These are phyloP conservation scores for Chironomus tepperi DNA, from an alignment of 1,140 invertebrate species.

Conservation along the genomic window DNA sequence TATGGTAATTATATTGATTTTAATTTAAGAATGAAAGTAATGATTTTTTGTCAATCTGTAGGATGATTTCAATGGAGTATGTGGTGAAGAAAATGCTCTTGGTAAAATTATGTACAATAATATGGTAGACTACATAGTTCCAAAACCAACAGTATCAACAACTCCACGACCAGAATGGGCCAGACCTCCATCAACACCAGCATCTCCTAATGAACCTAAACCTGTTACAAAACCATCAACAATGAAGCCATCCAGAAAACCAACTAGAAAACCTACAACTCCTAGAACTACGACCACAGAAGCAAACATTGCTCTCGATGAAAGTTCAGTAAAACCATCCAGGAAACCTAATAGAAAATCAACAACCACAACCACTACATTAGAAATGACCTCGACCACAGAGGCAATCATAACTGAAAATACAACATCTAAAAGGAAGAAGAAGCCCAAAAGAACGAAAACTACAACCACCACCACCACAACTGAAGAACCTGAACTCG, in stretches of 20 bases:
- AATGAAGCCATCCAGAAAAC: slow-evolving; percentile 30
- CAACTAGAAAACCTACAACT: slow-evolving; percentile 29
- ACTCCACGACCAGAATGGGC: slow-evolving; percentile 68
- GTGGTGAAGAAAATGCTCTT: slow-evolving; percentile 61
- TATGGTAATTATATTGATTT: slow-evolving; percentile 42
- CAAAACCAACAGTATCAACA: slow-evolving; percentile 52
- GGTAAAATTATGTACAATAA: slow-evolving; percentile 61
- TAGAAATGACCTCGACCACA: no score
- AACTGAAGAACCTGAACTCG: slow-evolving; percentile 30
- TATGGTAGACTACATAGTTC: slow-evolving; percentile 66
- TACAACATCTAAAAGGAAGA: slow-evolving; percentile 27
- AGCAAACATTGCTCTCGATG: slow-evolving; percentile 30
- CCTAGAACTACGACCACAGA: slow-evolving; percentile 32
- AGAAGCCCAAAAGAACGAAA: slow-evolving; percentile 27
- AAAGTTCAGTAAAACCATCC: slow-evolving; percentile 30
- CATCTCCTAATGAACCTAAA: slow-evolving; percentile 34
- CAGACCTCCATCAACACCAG: slow-evolving; percentile 52
- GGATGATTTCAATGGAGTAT: slow-evolving; percentile 70
- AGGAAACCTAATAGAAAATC: slow-evolving; percentile 29
- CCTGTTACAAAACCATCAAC: slow-evolving; percentile 30
- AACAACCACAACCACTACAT: slow-evolving; percentile 28
- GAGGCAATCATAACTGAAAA: no score
- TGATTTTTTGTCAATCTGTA: no score
- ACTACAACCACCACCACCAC: slow-evolving; percentile 33
- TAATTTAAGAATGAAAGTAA: no score